Percentiles rank a stretch among this genome's conserved stretches.
Conservation (phyloP, 1,140 invertebrate species). For the Adoxophyes honmai region DNA sequence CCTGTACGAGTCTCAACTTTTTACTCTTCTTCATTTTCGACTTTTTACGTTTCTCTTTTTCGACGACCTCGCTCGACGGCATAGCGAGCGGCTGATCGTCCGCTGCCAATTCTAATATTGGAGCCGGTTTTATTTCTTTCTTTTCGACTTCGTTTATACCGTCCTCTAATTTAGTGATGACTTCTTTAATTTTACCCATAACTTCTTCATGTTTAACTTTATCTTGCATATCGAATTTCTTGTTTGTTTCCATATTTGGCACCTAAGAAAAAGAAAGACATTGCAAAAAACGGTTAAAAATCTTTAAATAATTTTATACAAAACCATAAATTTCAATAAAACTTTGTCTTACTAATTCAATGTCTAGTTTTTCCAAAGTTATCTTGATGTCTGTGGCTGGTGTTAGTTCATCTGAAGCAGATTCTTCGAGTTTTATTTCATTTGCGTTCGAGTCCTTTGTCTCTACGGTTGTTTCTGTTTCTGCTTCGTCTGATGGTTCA, state of each 20-base stretch:
- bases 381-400: no score
- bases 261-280: slow-evolving; percentile 24
- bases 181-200: slow-evolving; percentile 61
- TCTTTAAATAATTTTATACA: no score
- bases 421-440: background rate
- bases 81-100: slow-evolving; percentile 16
- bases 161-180: slow-evolving; percentile 55
- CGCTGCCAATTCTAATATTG: slow-evolving; percentile 16
- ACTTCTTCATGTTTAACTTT: slow-evolving; percentile 51
- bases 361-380: no score
- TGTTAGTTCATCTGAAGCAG: no score
- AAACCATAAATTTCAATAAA: no score
- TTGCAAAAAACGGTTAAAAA: no score
- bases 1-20: slow-evolving; percentile 52
- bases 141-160: slow-evolving; percentile 41
- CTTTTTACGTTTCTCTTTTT: slow-evolving; percentile 28
- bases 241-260: slow-evolving; percentile 44
- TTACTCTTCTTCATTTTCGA: slow-evolving; percentile 52
- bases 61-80: slow-evolving; percentile 3
- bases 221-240: slow-evolving; percentile 56
- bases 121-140: background rate
- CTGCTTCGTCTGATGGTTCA: slow-evolving; percentile 17
- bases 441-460: background rate
- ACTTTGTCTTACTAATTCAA: no score
- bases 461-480: slow-evolving; percentile 11